phyloP scores from a whole-genome alignment of 1,140 invertebrate genomes.

The Drosophila littoralis region DNA sequence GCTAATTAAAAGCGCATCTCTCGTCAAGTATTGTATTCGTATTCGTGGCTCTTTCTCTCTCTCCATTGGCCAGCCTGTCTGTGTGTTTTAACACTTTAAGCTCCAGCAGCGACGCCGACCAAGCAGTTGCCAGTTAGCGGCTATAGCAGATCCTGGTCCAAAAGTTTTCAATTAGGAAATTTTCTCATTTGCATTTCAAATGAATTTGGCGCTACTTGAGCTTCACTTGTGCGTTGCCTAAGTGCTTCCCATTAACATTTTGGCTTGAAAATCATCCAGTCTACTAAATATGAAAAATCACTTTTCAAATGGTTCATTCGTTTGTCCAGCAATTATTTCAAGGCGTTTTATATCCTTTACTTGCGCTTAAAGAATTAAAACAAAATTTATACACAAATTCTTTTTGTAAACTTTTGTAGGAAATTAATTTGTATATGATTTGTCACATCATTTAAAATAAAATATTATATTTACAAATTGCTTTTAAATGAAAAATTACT shows the following conservation, averaged over 20 bases:
- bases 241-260: conserved; percentile 60
- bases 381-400: neutral
- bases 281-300: conserved; percentile 22
- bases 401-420: neutral
- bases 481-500: no score
- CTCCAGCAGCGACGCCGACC: conserved; percentile 31
- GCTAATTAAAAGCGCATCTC: conserved; percentile 73
- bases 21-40: conserved; percentile 11
- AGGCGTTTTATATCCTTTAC: neutral
- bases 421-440: no score
- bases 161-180: conserved; percentile 78
- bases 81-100: conserved; percentile 74
- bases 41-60: conserved; percentile 21
- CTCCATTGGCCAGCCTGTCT: conserved; percentile 33
- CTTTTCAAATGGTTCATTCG: conserved; percentile 14
- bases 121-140: neutral
- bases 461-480: no score
- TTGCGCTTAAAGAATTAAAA: neutral
- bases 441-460: no score
- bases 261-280: conserved; percentile 10
- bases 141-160: conserved; percentile 20
- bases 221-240: conserved; percentile 51
- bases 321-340: conserved; percentile 6
- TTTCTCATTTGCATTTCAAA: conserved; percentile 79
- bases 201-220: conserved; percentile 65